phyloP scores from a whole-genome alignment of 2,113 vertebrate species.

The Panurus biarmicus region DNA sequence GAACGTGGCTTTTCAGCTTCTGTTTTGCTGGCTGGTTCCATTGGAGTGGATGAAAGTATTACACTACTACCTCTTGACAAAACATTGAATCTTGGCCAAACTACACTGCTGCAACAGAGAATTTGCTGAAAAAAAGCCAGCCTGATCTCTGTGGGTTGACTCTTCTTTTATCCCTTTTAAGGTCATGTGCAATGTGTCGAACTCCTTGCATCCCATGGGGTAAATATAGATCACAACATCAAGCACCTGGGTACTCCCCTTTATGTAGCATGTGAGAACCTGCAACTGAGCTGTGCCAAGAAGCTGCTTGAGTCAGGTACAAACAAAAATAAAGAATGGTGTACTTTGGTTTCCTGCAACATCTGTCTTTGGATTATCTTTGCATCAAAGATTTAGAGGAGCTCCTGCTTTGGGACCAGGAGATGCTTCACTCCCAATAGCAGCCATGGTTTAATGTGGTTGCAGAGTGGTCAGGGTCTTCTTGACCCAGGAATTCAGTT shows the following conservation, averaged over 20 bases:
- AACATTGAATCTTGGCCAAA: neutral
- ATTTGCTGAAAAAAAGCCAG: neutral
- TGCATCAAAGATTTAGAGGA: neutral
- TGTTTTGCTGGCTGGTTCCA: neutral
- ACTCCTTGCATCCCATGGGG: slow-evolving; percentile 63
- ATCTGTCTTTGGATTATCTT: neutral
- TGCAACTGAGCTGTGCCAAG: slow-evolving; percentile 70
- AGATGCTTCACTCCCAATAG: neutral
- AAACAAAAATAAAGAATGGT: neutral
- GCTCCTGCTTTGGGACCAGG: neutral
- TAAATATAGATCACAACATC: slow-evolving; percentile 72
- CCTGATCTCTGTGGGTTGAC: neutral
- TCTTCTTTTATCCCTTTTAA: slow-evolving; percentile 49
- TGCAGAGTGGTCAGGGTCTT: neutral
- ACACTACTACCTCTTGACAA: neutral
- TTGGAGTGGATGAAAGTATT: neutral
- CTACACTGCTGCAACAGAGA: neutral
- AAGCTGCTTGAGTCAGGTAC: slow-evolving; percentile 85
- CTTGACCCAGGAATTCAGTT: neutral
- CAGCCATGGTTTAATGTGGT: neutral
- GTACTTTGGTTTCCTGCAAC: neutral
- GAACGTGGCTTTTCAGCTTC: neutral
- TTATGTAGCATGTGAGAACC: slow-evolving; percentile 79
- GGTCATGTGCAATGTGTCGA: slow-evolving; percentile 79
- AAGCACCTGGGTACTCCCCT: slow-evolving; percentile 77